phyloP scores from a whole-genome alignment of 2,797 vertebrate species.

The Malacoctenus gilli region DNA sequence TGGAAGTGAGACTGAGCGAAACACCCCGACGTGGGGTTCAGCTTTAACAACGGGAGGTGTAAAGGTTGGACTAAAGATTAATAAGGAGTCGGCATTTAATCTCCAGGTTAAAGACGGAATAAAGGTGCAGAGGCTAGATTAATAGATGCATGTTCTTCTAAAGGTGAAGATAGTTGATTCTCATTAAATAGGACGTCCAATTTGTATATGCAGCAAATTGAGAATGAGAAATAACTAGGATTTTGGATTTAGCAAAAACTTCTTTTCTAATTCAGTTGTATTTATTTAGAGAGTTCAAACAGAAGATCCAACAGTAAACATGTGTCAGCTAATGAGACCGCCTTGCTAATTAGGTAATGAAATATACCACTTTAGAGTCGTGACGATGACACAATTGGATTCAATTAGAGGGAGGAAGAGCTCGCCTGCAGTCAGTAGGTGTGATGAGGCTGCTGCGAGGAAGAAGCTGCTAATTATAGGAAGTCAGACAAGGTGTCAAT shows the following conservation, averaged over 20 bases:
- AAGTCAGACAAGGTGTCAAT: constrained; percentile 67
- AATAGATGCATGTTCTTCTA: not conserved
- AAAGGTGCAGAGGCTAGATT: not conserved
- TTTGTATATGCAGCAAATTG: constrained; percentile 4
- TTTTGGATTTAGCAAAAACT: too few relatives aligned
- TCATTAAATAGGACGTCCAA: not conserved
- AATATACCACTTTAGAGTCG: constrained; percentile 18
- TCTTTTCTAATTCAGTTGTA: too few relatives aligned
- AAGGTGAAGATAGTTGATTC: not conserved
- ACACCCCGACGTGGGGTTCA: constrained; percentile 23
- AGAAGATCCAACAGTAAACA: too few relatives aligned
- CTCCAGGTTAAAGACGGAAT: constrained; percentile 11
- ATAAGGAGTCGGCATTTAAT: constrained; percentile 7
- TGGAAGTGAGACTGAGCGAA: constrained; percentile 20
- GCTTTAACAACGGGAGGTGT: constrained; percentile 25
- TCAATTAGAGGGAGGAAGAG: constrained; percentile 44
- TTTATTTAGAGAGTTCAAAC: not conserved
- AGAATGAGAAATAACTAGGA: too few relatives aligned
- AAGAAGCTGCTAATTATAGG: constrained; percentile 71
- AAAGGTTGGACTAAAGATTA: constrained; percentile 28
- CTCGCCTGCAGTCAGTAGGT: constrained; percentile 39
- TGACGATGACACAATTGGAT: constrained; percentile 47
- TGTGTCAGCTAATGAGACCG: constrained; percentile 15
- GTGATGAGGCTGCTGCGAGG: constrained; percentile 52
- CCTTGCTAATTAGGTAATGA: constrained; percentile 38